These are phyloP conservation scores for Helicoverpa armigera DNA, from an alignment of 1,140 invertebrate species.

Conservation along the genomic window DNA sequence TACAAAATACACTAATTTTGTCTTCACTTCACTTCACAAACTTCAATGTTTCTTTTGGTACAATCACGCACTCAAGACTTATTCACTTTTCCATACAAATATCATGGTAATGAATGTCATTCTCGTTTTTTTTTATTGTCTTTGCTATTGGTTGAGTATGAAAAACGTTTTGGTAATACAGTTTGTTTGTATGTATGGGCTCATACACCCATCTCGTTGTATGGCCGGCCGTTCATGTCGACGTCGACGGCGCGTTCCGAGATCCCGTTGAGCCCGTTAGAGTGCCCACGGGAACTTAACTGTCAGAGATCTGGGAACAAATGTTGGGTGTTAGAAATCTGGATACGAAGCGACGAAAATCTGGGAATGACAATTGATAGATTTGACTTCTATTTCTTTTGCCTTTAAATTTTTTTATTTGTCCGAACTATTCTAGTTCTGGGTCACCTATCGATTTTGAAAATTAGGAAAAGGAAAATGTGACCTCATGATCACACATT, in stretches of 20 bases:
- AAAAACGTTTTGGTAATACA: not conserved
- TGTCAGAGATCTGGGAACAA: slow-evolving; percentile 81
- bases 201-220: slow-evolving; percentile 79
- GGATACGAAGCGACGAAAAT: too few relatives aligned
- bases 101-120: not conserved
- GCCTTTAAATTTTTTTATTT: too few relatives aligned
- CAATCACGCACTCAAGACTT: not conserved
- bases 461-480: too few relatives aligned
- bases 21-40: slow-evolving; percentile 14
- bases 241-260: slow-evolving; percentile 71
- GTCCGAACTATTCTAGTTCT: too few relatives aligned
- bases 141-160: not conserved
- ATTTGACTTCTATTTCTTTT: too few relatives aligned
- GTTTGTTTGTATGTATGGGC: slow-evolving; percentile 2
- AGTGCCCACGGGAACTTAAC: slow-evolving; percentile 82
- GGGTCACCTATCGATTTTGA: too few relatives aligned
- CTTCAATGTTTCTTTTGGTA: slow-evolving; percentile 16
- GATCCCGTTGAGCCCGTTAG: slow-evolving; percentile 80
- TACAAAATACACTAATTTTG: slow-evolving; percentile 16
- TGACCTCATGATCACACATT: too few relatives aligned
- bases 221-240: slow-evolving; percentile 67
- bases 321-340: not conserved
- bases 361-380: too few relatives aligned
- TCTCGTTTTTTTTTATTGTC: too few relatives aligned
- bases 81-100: slow-evolving; percentile 3